Base-by-base conservation (phyloP, 1,140 invertebrate species). In the Ostrea edulis region DNA sequence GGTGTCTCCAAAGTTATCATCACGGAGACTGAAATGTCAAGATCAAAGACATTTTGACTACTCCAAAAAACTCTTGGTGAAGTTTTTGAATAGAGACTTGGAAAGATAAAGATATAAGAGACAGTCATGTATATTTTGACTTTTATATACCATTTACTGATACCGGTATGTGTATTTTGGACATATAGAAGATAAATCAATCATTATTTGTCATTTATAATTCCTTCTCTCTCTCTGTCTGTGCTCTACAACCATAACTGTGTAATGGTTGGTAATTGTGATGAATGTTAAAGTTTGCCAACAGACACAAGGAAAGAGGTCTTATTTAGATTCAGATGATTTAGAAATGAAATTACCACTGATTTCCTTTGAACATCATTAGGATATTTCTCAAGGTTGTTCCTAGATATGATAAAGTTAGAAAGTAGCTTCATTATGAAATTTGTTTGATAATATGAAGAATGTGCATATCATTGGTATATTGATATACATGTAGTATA, bases 201-300 rank as follows among this genome's bases (percentile, higher is more conserved):
- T 71, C 68, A 35, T 29, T 71, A 29, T 71, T 71, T 71, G 68
- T 71, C 68, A 71, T n/a, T 62, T n/a, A 62, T n/a, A 62, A n/a
- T 62, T 62, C 58, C n/a, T 62, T n/a, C 14, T 20, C 58, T 20
- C n/a, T 71, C 68, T 71, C 25, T 14, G 8, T 71, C 0, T 29
- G 35, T 25, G 4, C 14, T 11, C 9, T 22, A 71, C 29, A 22
- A 29, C 22, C 35, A 8, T 11, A 25, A 71, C 8, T 12, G 25
- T 14, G 5, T 22, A 35, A 71, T 29, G 29, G 35, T 44, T 44
- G 5, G 35, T 44, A 44, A 44, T 44, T 44, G 35, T 44, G 35
- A 44, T 44, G 35, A 44, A 44, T 44, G 35, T 44, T 44, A 44
- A 44, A 44, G 5, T 44, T 44, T 44, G 35, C 35, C 35, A 44